phyloP scores from a whole-genome alignment of 2,113 vertebrate species.

The Willisornis vidua region DNA sequence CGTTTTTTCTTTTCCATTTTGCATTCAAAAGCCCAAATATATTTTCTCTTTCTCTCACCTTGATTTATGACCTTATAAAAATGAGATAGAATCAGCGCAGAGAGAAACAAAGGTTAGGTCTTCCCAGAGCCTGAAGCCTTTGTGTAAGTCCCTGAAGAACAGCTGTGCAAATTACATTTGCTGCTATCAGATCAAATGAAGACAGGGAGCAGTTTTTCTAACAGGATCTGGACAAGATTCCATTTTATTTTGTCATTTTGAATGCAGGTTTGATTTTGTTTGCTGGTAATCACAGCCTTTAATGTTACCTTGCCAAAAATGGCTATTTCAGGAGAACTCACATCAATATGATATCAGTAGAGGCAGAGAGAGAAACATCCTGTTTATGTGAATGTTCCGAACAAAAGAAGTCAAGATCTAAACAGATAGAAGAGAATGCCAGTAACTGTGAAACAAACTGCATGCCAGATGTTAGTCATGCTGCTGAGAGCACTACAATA shows the following conservation, averaged over 20 bases:
- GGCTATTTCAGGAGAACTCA: not conserved
- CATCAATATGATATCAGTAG: conserved; percentile 13
- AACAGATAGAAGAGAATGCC: conserved; percentile 53
- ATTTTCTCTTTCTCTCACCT: conserved; percentile 28
- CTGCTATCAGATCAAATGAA: conserved; percentile 46
- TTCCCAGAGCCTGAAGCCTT: conserved; percentile 55
- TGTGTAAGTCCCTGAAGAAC: conserved; percentile 59
- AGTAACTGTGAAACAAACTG: conserved; percentile 29
- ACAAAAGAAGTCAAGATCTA: conserved; percentile 59
- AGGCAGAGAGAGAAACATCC: conserved; percentile 58
- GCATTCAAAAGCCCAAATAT: conserved; percentile 56
- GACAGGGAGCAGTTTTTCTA: conserved; percentile 39
- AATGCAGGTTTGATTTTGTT: conserved; percentile 63
- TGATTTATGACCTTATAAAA: conserved; percentile 53
- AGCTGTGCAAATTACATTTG: conserved; percentile 72
- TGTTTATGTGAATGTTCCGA: conserved; percentile 56
- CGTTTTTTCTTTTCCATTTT: conserved; percentile 13
- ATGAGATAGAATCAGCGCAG: conserved; percentile 41
- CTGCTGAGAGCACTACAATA: conserved; percentile 6
- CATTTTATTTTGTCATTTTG: conserved; percentile 56
- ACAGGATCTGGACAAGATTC: conserved; percentile 56
- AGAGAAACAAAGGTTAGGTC: conserved; percentile 57
- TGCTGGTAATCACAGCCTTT: conserved; percentile 24
- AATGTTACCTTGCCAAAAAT: conserved; percentile 58
- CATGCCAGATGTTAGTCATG: conserved; percentile 42